Evolutionary conservation across 64 coral and sea anemone species (phyloP).

Genomic region (Anthopleura sola): DNA sequence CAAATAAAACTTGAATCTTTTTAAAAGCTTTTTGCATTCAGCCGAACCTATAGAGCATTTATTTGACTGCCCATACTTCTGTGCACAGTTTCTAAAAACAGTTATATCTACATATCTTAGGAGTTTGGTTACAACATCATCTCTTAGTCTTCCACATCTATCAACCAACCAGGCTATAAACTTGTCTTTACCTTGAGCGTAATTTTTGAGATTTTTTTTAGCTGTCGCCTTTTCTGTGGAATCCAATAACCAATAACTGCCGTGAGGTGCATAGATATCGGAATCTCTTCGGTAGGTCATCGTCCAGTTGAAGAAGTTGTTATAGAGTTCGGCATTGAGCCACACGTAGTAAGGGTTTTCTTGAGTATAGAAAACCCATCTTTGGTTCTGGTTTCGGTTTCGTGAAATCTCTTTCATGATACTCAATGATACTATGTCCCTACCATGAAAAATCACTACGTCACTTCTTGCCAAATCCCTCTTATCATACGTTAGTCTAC

Average conservation of each 20-base stretch:
- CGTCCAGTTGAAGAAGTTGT: slow-evolving; percentile 49
- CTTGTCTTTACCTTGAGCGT: slow-evolving; percentile 37
- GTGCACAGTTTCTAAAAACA: background rate
- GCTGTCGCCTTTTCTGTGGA: background rate
- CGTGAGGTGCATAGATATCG: slow-evolving; percentile 38
- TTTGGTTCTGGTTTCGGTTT: slow-evolving; percentile 15
- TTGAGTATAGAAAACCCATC: slow-evolving; percentile 45
- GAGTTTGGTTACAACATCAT: background rate
- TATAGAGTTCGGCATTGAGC: background rate
- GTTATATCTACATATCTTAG: background rate
- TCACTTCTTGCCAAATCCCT: background rate
- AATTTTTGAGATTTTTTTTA: background rate
- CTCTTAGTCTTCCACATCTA: background rate
- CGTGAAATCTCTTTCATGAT: background rate
- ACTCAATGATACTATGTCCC: too few species aligned
- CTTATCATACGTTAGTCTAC: background rate
- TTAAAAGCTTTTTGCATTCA: slow-evolving; percentile 18
- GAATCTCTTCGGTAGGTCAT: slow-evolving; percentile 45
- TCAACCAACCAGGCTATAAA: slow-evolving; percentile 34
- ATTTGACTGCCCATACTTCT: background rate
- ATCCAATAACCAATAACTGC: too few species aligned
- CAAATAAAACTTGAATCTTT: too few species aligned
- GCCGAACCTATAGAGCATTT: background rate
- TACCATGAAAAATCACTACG: background rate
- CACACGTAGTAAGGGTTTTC: slow-evolving; percentile 30